These are phyloP conservation scores for Mechanitis mazaeus DNA, from an alignment of 2,888 invertebrate genomes.

Conservation along the genomic window DNA sequence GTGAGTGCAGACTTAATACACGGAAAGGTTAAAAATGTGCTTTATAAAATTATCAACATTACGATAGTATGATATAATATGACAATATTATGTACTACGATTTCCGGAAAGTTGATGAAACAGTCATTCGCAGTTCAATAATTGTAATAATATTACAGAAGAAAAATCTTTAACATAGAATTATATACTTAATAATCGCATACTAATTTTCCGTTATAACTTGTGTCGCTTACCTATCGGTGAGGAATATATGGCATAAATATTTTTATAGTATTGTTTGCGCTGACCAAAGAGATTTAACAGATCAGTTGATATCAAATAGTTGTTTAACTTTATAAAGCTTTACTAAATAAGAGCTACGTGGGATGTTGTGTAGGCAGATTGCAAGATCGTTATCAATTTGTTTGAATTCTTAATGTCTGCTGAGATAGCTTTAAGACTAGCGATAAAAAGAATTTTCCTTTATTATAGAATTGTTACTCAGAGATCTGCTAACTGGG, in stretches of 20 bases:
- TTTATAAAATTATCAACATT: too few species aligned
- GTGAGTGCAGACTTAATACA: slow-evolving; percentile 12
- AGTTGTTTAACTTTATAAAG: slow-evolving; percentile 25
- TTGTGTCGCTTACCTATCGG: background rate
- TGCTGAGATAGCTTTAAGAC: slow-evolving; percentile 19
- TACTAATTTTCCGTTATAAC: too few species aligned
- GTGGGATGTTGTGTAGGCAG: slow-evolving; percentile 25
- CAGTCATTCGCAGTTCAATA: too few species aligned
- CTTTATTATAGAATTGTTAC: slow-evolving; percentile 22
- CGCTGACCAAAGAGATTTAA: slow-evolving; percentile 13
- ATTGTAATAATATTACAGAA: too few species aligned
- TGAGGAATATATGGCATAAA: background rate
- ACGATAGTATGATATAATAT: too few species aligned
- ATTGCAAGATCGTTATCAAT: slow-evolving; percentile 25
- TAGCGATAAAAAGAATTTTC: slow-evolving; percentile 15
- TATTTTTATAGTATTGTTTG: background rate
- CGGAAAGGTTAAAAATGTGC: background rate
- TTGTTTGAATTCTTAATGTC: slow-evolving; percentile 18
- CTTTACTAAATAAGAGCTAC: slow-evolving; percentile 8
- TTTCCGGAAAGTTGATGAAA: too few species aligned
- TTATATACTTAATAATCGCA: too few species aligned
- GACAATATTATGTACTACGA: too few species aligned
- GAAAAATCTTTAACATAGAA: too few species aligned
- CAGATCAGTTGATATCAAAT: slow-evolving; percentile 25
- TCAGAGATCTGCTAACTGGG: slow-evolving; percentile 18